phyloP scores from a whole-genome alignment of 2,113 vertebrate species.

The Thinocorus orbignyianus region DNA sequence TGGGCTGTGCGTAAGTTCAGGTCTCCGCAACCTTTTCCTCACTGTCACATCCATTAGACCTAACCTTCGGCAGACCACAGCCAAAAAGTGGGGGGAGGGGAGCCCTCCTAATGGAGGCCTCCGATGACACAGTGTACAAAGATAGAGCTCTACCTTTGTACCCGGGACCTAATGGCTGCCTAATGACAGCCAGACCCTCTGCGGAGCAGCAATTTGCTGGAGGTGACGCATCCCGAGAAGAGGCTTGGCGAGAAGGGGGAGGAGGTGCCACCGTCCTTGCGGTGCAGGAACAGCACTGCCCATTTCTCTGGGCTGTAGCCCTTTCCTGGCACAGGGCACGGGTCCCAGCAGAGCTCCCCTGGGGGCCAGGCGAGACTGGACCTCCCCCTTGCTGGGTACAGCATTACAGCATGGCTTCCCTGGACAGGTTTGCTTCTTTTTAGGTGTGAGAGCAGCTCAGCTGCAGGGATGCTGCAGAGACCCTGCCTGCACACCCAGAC shows the following conservation, averaged over 20 bases:
- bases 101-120: neutral
- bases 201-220: neutral
- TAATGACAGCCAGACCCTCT: neutral
- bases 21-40: neutral
- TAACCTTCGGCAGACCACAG: neutral
- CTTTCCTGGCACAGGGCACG: neutral
- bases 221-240: neutral
- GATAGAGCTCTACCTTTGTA: neutral
- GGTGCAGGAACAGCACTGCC: neutral
- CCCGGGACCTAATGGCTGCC: neutral
- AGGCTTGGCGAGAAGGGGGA: neutral
- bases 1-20: neutral
- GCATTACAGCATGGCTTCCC: neutral
- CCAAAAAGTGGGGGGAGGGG: accelerated
- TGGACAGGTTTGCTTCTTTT: accelerated
- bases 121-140: accelerated
- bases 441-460: neutral
- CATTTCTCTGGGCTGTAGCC: accelerated
- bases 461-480: neutral
- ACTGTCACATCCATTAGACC: neutral
- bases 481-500: accelerated
- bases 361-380: accelerated
- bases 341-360: neutral
- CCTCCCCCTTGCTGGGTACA: neutral
- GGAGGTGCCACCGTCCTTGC: neutral